Conservation (phyloP, 2,888 invertebrate species). For the Epinotia demarniana region DNA sequence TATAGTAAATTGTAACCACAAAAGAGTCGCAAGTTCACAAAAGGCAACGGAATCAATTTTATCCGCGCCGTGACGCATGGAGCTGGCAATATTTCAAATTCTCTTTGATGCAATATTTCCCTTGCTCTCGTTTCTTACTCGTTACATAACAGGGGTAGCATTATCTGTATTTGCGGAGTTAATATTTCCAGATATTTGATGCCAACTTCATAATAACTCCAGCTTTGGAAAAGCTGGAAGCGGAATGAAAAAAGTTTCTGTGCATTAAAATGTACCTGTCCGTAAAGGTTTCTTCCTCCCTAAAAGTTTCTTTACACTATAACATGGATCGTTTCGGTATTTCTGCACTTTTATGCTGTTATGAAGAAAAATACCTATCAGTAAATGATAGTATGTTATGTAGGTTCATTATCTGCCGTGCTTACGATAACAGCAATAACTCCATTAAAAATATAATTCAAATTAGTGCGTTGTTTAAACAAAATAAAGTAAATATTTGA, state of each 20-base stretch:
- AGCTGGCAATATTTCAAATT: slow-evolving; percentile 82
- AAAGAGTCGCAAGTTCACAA: slow-evolving; percentile 56
- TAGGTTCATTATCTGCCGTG: not conserved
- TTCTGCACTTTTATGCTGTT: not conserved
- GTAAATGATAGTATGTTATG: too few species aligned
- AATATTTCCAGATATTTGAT: slow-evolving; percentile 56
- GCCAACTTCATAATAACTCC: slow-evolving; percentile 45
- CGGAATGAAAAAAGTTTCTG: slow-evolving; percentile 26
- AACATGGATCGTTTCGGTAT: not conserved
- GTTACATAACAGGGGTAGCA: slow-evolving; percentile 61
- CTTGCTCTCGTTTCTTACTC: slow-evolving; percentile 59
- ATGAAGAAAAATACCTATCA: not conserved
- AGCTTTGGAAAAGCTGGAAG: slow-evolving; percentile 23
- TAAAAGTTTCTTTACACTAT: not conserved
- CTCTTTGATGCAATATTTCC: slow-evolving; percentile 75
- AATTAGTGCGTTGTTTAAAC: too few species aligned
- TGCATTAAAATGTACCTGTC: slow-evolving; percentile 22
- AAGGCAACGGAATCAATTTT: slow-evolving; percentile 72
- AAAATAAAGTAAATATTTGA: too few species aligned
- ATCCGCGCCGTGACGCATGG: slow-evolving; percentile 66
- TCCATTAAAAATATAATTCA: too few species aligned
- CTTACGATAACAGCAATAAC: too few species aligned
- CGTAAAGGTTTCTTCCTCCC: not conserved
- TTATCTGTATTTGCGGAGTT: slow-evolving; percentile 55
- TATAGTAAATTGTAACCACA: slow-evolving; percentile 54